These are phyloP conservation scores for Polia nebulosa DNA, from an alignment of 2,888 invertebrate genomes.

Conservation along the genomic window DNA sequence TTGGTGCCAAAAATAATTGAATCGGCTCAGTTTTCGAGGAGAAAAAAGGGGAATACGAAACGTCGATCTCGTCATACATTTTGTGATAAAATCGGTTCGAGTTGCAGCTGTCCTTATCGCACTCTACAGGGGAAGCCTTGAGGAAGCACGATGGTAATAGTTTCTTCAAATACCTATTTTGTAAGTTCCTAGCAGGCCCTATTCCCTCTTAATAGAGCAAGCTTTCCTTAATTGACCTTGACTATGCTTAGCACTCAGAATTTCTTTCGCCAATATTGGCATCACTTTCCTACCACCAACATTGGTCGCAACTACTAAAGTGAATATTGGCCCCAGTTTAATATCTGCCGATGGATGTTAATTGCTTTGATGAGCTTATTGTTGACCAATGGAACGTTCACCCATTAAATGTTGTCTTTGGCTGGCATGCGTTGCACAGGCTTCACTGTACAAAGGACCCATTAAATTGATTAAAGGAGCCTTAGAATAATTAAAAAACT, in stretches of 20 bases:
- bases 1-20: too few relatives aligned
- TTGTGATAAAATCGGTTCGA: too few relatives aligned
- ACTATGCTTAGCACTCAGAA: too few relatives aligned
- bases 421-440: not conserved
- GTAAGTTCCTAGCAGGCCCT: too few relatives aligned
- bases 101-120: too few relatives aligned
- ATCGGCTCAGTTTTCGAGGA: too few relatives aligned
- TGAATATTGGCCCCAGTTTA: not conserved
- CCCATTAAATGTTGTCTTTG: not conserved
- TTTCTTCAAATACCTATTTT: too few relatives aligned
- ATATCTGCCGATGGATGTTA: slow-evolving; percentile 1
- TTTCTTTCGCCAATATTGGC: not conserved
- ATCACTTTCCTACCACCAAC: not conserved
- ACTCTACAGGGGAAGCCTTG: too few relatives aligned
- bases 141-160: too few relatives aligned
- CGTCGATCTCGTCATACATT: too few relatives aligned
- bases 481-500: not conserved
- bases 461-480: not conserved
- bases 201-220: too few relatives aligned
- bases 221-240: not conserved
- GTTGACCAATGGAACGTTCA: not conserved
- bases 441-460: not conserved
- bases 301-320: not conserved
- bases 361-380: slow-evolving; percentile 14
- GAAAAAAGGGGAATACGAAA: too few relatives aligned